Evolutionary conservation across 2,113 vertebrate species (phyloP).

Genomic region (Dermatemys mawii): DNA sequence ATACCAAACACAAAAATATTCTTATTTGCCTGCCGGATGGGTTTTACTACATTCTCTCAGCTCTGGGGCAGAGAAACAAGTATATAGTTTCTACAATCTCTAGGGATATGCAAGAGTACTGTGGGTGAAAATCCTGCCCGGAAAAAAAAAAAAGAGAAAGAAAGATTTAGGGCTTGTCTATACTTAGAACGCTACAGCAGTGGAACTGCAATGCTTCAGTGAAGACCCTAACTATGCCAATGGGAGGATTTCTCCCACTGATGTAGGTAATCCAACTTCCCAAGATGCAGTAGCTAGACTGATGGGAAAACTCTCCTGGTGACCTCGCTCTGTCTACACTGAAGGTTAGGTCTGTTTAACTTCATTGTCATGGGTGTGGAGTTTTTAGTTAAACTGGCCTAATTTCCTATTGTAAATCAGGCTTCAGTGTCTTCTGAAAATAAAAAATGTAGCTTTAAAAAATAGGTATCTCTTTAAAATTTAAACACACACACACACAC

Average conservation of each 20-base stretch:
- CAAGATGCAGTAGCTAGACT: not conserved
- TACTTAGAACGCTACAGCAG: not conserved
- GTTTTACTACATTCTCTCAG: conserved; percentile 43
- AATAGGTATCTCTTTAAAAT: not conserved
- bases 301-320: not conserved
- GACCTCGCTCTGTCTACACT: not conserved
- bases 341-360: not conserved
- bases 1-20: conserved; percentile 57
- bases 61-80: conserved; percentile 43
- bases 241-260: not conserved
- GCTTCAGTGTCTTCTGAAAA: not conserved
- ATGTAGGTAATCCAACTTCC: not conserved
- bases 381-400: not conserved
- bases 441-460: not conserved
- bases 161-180: not conserved
- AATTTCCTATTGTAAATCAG: not conserved
- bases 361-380: not conserved
- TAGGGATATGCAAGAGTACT: not conserved
- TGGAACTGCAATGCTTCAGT: not conserved
- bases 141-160: not conserved
- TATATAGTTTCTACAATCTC: not conserved
- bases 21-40: conserved; percentile 49
- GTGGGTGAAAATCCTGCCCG: not conserved
- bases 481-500: accelerated
- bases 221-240: not conserved